phyloP scores from a whole-genome alignment of 2,888 invertebrate genomes.

The Steinernema scapterisci region DNA sequence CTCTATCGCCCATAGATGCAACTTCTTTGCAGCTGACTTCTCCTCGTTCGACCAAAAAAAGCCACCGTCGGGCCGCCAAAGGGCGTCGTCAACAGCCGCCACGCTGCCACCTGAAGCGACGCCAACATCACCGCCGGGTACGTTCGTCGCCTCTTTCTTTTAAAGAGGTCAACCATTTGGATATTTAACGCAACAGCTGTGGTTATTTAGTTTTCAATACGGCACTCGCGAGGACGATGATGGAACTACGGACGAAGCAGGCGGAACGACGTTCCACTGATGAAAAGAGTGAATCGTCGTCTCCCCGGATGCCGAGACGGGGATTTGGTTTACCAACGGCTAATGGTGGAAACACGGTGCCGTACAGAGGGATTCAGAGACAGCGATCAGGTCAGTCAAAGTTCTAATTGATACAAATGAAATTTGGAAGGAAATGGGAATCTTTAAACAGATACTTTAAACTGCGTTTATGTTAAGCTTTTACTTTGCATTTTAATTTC shows the following conservation, averaged over 20 bases:
- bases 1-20: background rate
- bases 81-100: background rate
- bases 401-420: background rate
- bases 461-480: too few relatives aligned
- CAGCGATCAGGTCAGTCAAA: constrained; percentile 10
- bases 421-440: too few relatives aligned
- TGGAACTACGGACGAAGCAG: constrained; percentile 25
- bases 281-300: constrained; percentile 26
- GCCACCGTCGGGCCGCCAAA: constrained; percentile 7
- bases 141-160: background rate
- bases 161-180: constrained; percentile 1
- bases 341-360: background rate
- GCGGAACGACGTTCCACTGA: constrained; percentile 32
- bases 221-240: constrained; percentile 31
- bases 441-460: too few relatives aligned
- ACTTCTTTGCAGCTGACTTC: constrained; percentile 9
- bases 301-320: background rate
- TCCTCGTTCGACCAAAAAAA: constrained; percentile 16
- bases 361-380: constrained; percentile 34
- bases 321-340: background rate
- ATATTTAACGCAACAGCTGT: constrained; percentile 14
- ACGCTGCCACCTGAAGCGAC: constrained; percentile 1
- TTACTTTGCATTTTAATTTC: background rate
- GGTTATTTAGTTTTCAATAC: constrained; percentile 30
- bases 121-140: constrained; percentile 24